Conservation (phyloP, 2,797 vertebrate species). For the Melanotaenia nigrans region DNA sequence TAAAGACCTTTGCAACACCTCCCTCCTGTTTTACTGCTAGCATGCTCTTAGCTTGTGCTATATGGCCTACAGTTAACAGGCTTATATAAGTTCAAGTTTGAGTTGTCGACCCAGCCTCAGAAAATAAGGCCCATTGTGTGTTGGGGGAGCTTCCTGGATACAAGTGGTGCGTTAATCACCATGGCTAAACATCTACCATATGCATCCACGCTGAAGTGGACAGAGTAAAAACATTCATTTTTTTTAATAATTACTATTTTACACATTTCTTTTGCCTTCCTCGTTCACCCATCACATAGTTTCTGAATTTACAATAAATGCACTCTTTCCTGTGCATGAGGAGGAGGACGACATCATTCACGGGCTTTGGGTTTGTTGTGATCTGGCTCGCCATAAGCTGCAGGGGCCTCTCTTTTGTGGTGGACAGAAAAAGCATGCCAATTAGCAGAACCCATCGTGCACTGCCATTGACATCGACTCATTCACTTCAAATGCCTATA, state of each 20-base stretch:
- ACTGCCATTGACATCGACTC: constrained; percentile 55
- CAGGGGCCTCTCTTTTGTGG: constrained; percentile 70
- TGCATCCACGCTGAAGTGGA: constrained; percentile 44
- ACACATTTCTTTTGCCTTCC: constrained; percentile 22
- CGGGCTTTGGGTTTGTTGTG: constrained; percentile 74
- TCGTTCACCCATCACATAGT: constrained; percentile 36
- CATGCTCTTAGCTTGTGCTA: constrained; percentile 51
- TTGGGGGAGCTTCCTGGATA: constrained; percentile 23
- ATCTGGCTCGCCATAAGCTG: constrained; percentile 67
- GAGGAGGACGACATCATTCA: constrained; percentile 69
- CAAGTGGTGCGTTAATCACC: constrained; percentile 45
- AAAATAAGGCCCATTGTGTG: constrained; percentile 50
- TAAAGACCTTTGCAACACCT: constrained; percentile 1
- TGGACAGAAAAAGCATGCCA: constrained; percentile 64
- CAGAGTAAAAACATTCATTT: constrained; percentile 13
- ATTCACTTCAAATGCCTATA: constrained; percentile 20
- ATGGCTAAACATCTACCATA: constrained; percentile 46
- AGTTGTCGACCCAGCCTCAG: constrained; percentile 46
- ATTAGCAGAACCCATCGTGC: constrained; percentile 69
- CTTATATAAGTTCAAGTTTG: constrained; percentile 69
- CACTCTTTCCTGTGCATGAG: constrained; percentile 57
- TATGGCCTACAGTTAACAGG: constrained; percentile 48
- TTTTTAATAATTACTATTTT: constrained; percentile 30
- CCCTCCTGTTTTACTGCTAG: constrained; percentile 46
- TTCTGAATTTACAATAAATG: constrained; percentile 60